Evolutionary conservation across 1,140 invertebrate species (phyloP).

Genomic region (Lasaia peninsularis): DNA sequence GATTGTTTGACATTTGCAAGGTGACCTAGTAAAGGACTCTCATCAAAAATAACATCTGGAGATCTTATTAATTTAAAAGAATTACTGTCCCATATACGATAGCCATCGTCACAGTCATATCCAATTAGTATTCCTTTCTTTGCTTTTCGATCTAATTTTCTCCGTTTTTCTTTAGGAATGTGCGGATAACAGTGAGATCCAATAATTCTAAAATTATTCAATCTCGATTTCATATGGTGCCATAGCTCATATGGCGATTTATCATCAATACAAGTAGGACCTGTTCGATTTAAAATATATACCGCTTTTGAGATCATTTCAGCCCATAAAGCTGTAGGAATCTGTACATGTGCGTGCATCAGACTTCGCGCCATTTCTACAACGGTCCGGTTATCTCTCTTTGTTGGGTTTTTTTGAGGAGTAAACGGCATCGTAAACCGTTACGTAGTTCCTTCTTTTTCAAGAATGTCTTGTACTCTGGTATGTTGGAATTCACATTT

Average conservation of each 20-base stretch:
- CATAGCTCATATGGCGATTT: constrained; percentile 48
- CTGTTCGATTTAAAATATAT: constrained; percentile 49
- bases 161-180: constrained; percentile 32
- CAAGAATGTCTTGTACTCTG: constrained; percentile 7
- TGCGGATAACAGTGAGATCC: constrained; percentile 30
- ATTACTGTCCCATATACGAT: too few species aligned
- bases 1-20: too few species aligned
- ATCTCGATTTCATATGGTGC: constrained; percentile 21
- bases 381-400: constrained; percentile 46
- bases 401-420: constrained; percentile 47
- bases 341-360: constrained; percentile 37
- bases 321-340: constrained; percentile 48
- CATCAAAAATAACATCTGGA: too few species aligned
- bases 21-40: too few species aligned
- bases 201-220: constrained; percentile 26
- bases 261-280: constrained; percentile 25
- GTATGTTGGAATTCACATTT: constrained; percentile 18
- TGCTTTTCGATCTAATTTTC: constrained; percentile 35
- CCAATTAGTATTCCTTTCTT: constrained; percentile 33
- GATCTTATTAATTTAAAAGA: too few species aligned
- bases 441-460: constrained; percentile 3
- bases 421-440: constrained; percentile 30
- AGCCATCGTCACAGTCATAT: too few species aligned
- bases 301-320: constrained; percentile 48
- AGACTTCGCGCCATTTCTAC: constrained; percentile 26